phyloP scores from a whole-genome alignment of 2,888 invertebrate genomes.

The Hoplodrina blanda region DNA sequence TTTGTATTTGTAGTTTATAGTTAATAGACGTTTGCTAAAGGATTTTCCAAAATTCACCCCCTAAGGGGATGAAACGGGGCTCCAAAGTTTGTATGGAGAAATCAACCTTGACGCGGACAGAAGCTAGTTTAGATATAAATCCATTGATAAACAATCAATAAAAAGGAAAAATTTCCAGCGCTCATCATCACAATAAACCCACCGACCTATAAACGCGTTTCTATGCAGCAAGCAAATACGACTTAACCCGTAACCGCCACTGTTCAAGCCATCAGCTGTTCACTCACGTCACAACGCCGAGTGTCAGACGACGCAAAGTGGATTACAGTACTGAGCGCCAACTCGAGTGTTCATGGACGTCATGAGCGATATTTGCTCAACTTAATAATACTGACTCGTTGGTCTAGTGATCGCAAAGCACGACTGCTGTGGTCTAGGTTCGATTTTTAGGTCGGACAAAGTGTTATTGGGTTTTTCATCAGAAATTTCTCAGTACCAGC shows the following conservation, averaged over 20 bases:
- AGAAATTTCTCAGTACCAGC: too few species aligned
- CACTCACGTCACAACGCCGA: slow-evolving; percentile 50
- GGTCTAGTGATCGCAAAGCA: too few species aligned
- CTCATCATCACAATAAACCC: background rate
- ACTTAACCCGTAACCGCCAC: slow-evolving; percentile 17
- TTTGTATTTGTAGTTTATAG: too few species aligned
- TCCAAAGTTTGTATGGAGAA: too few species aligned
- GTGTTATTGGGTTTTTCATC: too few species aligned
- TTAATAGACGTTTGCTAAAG: too few species aligned
- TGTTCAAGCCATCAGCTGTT: slow-evolving; percentile 50
- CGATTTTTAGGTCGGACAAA: too few species aligned
- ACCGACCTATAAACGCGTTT: slow-evolving; percentile 24
- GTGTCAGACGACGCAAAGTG: slow-evolving; percentile 57
- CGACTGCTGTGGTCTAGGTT: too few species aligned
- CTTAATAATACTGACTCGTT: slow-evolving; percentile 32
- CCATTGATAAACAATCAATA: background rate
- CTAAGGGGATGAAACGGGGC: too few species aligned
- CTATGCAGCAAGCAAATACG: slow-evolving; percentile 33
- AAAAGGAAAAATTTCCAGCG: background rate
- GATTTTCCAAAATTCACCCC: too few species aligned
- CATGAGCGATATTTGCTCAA: slow-evolving; percentile 54
- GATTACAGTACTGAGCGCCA: slow-evolving; percentile 58
- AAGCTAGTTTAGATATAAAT: too few species aligned
- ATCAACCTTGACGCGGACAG: too few species aligned
- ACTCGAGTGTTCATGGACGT: slow-evolving; percentile 61